A percentile compares a stretch with the other conserved stretches of the same genome.
These are phyloP conservation scores for Hipparchia semele DNA, from an alignment of 2,888 invertebrate species.

Conservation along the genomic window DNA sequence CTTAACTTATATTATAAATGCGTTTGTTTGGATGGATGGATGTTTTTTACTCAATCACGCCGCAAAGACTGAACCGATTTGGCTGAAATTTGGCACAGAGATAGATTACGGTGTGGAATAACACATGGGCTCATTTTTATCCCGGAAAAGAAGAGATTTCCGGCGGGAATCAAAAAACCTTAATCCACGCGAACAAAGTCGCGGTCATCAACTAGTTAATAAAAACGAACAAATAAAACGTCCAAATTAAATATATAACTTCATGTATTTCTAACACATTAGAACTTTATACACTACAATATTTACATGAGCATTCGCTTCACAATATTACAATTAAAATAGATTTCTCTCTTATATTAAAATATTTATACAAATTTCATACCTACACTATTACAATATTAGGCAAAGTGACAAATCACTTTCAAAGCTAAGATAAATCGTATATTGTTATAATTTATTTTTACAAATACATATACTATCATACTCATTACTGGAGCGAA, in stretches of 20 bases:
- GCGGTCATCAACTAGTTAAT: neutral
- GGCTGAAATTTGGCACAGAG: too few species aligned
- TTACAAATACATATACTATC: slow-evolving; percentile 9
- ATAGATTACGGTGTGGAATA: too few species aligned
- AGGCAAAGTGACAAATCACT: slow-evolving; percentile 75
- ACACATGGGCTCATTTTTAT: too few species aligned
- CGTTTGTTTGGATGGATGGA: too few species aligned
- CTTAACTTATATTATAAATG: too few species aligned
- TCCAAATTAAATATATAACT: slow-evolving; percentile 47
- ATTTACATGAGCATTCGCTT: slow-evolving; percentile 83
- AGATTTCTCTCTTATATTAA: slow-evolving; percentile 75
- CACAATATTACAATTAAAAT: slow-evolving; percentile 80
- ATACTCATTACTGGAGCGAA: slow-evolving; percentile 28
- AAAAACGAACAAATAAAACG: slow-evolving; percentile 11
- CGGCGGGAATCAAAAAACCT: too few species aligned
- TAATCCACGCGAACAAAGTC: too few species aligned
- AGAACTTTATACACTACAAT: slow-evolving; percentile 79
- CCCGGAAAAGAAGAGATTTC: too few species aligned
- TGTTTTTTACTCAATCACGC: too few species aligned
- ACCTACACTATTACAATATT: slow-evolving; percentile 58
- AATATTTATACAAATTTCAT: slow-evolving; percentile 73
- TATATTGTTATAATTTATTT: slow-evolving; percentile 43
- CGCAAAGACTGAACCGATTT: too few species aligned
- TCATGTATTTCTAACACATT: slow-evolving; percentile 78
- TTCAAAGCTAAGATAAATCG: slow-evolving; percentile 51